These are phyloP conservation scores for Drosophila bocki DNA, from an alignment of 1,140 invertebrate species.

Conservation along the genomic window DNA sequence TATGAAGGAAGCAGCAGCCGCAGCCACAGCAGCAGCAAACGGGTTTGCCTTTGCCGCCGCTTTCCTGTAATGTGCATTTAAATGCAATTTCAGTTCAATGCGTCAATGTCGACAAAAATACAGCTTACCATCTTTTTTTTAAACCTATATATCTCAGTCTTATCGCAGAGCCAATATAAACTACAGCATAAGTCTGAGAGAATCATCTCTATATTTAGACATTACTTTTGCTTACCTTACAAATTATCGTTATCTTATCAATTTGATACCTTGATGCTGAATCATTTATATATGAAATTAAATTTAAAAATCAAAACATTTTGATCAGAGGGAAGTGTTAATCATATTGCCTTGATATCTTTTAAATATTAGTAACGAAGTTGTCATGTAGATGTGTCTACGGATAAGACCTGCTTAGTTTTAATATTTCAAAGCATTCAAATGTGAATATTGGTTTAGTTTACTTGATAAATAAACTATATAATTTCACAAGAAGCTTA, in stretches of 20 bases:
- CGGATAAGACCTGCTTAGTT: neutral
- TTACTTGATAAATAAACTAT: neutral
- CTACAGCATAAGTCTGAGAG: slow-evolving; percentile 12
- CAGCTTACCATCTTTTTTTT: neutral
- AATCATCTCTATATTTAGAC: slow-evolving; percentile 24
- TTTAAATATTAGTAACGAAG: neutral
- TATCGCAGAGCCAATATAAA: slow-evolving; percentile 3
- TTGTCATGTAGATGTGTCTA: neutral
- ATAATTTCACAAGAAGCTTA: neutral
- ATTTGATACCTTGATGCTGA: slow-evolving; percentile 8
- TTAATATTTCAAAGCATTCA: neutral
- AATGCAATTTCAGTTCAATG: slow-evolving; percentile 74
- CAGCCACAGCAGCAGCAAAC: slow-evolving; percentile 8
- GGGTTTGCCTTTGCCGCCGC: slow-evolving; percentile 25
- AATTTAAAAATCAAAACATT: neutral
- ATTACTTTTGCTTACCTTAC: slow-evolving; percentile 6
- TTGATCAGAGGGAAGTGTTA: neutral
- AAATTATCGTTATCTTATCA: slow-evolving; percentile 29
- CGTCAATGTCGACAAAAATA: slow-evolving; percentile 66
- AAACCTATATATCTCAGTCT: slow-evolving; percentile 8
- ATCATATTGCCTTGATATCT: neutral
- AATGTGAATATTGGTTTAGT: neutral
- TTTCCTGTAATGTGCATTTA: slow-evolving; percentile 64
- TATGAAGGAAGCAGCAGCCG: slow-evolving; percentile 77
- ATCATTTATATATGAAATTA: slow-evolving; percentile 1